Evolutionary conservation across 2,797 vertebrate genomes (phyloP), one percentile per base, ranked within the genome.

Genomic region (Chaetophractus vellerosus): DNA sequence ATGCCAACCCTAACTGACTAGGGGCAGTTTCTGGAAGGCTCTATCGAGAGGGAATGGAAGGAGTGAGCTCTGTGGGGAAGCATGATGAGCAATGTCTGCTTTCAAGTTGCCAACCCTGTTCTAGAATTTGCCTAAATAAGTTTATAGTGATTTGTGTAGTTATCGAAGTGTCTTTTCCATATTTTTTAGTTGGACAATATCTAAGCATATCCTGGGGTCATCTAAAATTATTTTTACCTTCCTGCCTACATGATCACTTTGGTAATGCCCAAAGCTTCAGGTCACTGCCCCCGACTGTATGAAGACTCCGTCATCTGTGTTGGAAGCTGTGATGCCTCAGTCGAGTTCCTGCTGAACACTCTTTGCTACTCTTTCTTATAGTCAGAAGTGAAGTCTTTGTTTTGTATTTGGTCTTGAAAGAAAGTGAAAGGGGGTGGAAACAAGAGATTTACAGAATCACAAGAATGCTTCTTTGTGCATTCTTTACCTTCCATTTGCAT

Each of bases 11-110:
- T 59, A 59, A 23, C 0, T 72, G 75, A 83, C 15, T 31, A 26
- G 59, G 24, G 63, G 2, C 10, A 80, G 23, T 76, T 96, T 94
- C 74, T 89, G 48, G 52, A 95, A 86, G 59, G 52, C n/a, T 93
- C 50, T 91, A 6, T 69, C 28, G 64, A 76, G 38, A 59, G 18
- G 9, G 15, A 74, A 31, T 38, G 76, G 7, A 45, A 74, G 7
- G 5, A 50, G 11, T 12, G 8, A 4, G 5, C 52, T 88, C 12
- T 9, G 28, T 64, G 66, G 55, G 41, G 18, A 64, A 23, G 45
- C 18, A 9, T 9, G 38, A 75, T 71, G 33, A 90, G 24, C 28
- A 9, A 14, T 48, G 10, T 36, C 79, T 94, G 1, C 12, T 74
- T 82, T 84, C 45, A 88, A 74, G 78, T 69, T 81, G 55, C 31